phyloP scores from a whole-genome alignment of 2,888 invertebrate genomes.

The Corbicula japonica region DNA sequence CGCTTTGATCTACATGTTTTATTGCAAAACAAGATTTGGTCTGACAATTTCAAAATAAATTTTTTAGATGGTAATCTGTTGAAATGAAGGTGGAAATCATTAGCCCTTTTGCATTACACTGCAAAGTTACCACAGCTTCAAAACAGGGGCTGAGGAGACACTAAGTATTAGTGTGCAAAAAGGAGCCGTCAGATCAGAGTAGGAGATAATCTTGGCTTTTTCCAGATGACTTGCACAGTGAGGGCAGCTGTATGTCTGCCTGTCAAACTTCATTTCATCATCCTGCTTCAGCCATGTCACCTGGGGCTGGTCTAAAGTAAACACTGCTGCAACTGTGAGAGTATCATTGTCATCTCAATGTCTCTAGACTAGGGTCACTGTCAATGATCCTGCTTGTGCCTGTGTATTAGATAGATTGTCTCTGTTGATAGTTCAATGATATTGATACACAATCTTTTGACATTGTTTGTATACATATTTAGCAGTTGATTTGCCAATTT shows the following conservation, averaged over 20 bases:
- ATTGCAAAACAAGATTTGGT: no score
- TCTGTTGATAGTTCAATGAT: no score
- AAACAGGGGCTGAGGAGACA: background rate
- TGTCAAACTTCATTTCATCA: constrained; percentile 35
- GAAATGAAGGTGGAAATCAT: no score
- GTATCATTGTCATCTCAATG: constrained; percentile 41
- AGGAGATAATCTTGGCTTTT: constrained; percentile 27
- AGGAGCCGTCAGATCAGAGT: background rate
- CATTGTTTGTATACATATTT: constrained; percentile 29
- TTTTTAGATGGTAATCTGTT: no score
- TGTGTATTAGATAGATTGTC: no score
- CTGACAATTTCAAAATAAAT: no score
- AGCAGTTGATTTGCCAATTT: constrained; percentile 1
- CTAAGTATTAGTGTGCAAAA: constrained; percentile 1
- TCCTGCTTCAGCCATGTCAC: constrained; percentile 34
- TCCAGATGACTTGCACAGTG: constrained; percentile 34
- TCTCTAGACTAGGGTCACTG: constrained; percentile 23
- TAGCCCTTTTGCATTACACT: no score
- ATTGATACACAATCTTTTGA: constrained; percentile 15
- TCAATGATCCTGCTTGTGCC: no score
- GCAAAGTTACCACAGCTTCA: no score
- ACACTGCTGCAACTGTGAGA: constrained; percentile 18
- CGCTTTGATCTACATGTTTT: no score
- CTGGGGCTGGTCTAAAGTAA: constrained; percentile 39
- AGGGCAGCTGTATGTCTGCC: constrained; percentile 35